Evolutionary conservation across 2,113 vertebrate species (phyloP), one percentile per base, ranked within the genome.

Genomic region (Macroglossus sobrinus): DNA sequence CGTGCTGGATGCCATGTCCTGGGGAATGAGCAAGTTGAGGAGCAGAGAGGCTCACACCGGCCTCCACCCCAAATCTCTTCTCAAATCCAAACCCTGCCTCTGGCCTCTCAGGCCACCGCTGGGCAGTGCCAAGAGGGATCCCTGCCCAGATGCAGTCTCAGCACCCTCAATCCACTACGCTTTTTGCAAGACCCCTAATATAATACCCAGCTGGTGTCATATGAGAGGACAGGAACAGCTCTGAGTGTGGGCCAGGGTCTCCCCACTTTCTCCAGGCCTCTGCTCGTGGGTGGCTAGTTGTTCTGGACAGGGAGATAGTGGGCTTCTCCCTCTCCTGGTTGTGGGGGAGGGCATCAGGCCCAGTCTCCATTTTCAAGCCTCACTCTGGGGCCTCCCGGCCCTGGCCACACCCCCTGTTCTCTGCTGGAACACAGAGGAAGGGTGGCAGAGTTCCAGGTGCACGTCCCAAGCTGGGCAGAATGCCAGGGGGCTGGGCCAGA

Each of bases 321-420:
- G 19, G n/a, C 78, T 96, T 92, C 91, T 92, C 69, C 45, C 45
- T 43, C 50, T 96, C 93, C 64, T 78, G 40, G 76, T 43, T 10
- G 15, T 16, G 59, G 7, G 38, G 61, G 26, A 22, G 64, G 12
- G 18, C 18, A 53, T 85, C 0, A 5, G 7, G 63, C 69, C 76
- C 92, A 66, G 75, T 72, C 40, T 86, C 92, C 74, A 28, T 96
- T 93, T 61, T 82, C 45, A 80, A 86, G 91, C 97, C 96, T 92
- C 94, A 89, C 95, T 91, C 94, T 82, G 81, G 95, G 95, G 95
- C 96, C 95, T 94, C 94, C 78, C 10, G 4, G 71, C 43, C 45
- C 40, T 4, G 69, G 91, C 74, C 93, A 96, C 97, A 4, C 97
- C 98, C 84, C 76, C 94, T 97, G 97, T 97, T 97, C 97, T 97